A percentile compares a stretch with the other conserved stretches of the same genome.
These are phyloP conservation scores for Triplophysa siluroides DNA, from an alignment of 2,113 vertebrate genomes.

Conservation along the genomic window DNA sequence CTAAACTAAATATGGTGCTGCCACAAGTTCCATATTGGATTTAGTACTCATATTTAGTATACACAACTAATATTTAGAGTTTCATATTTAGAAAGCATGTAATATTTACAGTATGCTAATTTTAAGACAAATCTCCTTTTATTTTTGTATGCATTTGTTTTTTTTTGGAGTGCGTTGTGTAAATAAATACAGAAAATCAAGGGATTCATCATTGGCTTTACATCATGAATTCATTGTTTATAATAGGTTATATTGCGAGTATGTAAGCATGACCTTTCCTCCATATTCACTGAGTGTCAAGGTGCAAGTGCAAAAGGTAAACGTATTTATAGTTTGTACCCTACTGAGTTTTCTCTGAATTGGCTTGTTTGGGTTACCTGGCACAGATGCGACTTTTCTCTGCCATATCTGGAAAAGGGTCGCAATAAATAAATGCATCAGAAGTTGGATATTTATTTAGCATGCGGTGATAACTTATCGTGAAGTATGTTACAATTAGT, in stretches of 20 bases:
- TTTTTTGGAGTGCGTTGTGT: neutral
- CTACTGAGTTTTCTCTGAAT: neutral
- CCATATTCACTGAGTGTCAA: neutral
- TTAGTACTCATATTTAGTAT: too few relatives aligned
- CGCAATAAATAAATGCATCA: neutral
- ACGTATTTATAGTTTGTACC: neutral
- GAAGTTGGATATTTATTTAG: conserved; percentile 17
- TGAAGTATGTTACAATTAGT: neutral
- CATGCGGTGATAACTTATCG: neutral
- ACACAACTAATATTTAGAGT: too few relatives aligned
- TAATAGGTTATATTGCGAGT: neutral
- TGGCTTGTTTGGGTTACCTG: neutral
- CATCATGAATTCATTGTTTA: neutral
- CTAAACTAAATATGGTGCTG: neutral
- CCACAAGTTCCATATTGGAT: neutral
- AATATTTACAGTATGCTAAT: too few relatives aligned
- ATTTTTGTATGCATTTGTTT: neutral
- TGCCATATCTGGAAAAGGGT: neutral
- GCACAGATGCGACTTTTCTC: neutral
- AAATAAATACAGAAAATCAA: neutral
- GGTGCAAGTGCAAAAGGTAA: neutral
- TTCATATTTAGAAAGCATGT: too few relatives aligned
- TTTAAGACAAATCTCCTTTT: too few relatives aligned
- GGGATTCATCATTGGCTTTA: too few relatives aligned
- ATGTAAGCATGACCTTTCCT: neutral